A percentile compares a stretch with the other conserved stretches of the same genome.
Evolutionary conservation across 2,113 vertebrate species (phyloP).

Genomic region (Hystrix brachyura): DNA sequence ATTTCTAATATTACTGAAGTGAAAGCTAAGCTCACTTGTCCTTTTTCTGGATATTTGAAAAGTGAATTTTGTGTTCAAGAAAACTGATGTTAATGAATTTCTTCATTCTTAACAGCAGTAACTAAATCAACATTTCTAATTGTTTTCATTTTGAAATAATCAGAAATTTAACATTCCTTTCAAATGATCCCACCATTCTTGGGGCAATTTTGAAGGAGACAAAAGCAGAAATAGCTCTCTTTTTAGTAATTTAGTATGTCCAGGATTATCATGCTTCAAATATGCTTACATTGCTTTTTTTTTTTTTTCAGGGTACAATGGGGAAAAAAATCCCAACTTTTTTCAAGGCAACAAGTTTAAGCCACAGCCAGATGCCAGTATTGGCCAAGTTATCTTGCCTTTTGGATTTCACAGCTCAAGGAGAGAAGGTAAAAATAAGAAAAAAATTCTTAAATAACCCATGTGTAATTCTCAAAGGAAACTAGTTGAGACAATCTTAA

Average conservation of each 20-base stretch:
- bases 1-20: background rate
- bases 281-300: background rate
- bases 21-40: background rate
- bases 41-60: background rate
- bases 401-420: conserved; percentile 29
- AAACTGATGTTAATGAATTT: conserved; percentile 17
- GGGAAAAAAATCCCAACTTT: background rate
- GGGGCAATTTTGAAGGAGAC: background rate
- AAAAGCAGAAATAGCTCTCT: background rate
- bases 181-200: background rate
- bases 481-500: background rate
- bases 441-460: background rate
- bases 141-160: conserved; percentile 52
- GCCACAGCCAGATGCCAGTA: background rate
- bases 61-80: background rate
- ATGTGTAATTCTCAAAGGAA: background rate
- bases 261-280: background rate
- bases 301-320: background rate
- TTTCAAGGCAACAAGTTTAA: background rate
- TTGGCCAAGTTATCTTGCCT: background rate
- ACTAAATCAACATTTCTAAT: background rate
- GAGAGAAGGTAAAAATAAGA: background rate
- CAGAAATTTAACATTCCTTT: conserved; percentile 35
- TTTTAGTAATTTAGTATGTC: background rate
- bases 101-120: background rate